Conservation (phyloP, 2,888 invertebrate species). For the Mimas tiliae region DNA sequence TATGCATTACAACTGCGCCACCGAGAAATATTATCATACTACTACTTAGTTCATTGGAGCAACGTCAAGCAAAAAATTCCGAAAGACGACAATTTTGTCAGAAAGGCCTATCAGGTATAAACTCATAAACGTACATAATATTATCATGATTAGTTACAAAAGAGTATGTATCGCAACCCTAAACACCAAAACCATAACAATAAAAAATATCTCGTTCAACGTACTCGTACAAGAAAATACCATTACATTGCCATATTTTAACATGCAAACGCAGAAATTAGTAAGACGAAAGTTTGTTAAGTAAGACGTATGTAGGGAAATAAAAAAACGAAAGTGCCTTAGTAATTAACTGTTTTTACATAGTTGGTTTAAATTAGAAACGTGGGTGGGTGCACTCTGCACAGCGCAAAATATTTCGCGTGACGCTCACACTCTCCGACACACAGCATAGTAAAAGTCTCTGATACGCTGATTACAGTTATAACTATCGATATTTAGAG, state of each 20-base stretch:
- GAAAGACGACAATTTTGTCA: not conserved
- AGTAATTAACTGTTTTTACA: constrained; percentile 51
- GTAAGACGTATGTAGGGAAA: constrained; percentile 42
- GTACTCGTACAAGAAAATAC: no score
- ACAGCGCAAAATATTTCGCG: constrained; percentile 44
- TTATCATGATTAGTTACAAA: not conserved
- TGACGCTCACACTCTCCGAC: constrained; percentile 39
- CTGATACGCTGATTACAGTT: constrained; percentile 33
- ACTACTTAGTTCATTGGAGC: no score
- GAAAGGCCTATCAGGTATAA: not conserved
- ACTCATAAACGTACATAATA: constrained; percentile 7
- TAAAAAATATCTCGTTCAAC: not conserved
- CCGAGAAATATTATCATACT: not conserved
- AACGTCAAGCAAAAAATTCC: not conserved
- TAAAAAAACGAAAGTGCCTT: constrained; percentile 57
- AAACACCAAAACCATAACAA: not conserved
- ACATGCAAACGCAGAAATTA: no score
- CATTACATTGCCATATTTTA: no score
- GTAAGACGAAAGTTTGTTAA: constrained; percentile 38
- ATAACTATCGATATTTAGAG: constrained; percentile 33
- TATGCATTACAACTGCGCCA: no score
- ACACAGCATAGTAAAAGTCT: constrained; percentile 39
- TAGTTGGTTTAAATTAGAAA: constrained; percentile 54
- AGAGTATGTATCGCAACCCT: not conserved
- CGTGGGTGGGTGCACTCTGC: constrained; percentile 49